phyloP scores from a whole-genome alignment of 1,140 invertebrate genomes.

The Chymomyza costata region DNA sequence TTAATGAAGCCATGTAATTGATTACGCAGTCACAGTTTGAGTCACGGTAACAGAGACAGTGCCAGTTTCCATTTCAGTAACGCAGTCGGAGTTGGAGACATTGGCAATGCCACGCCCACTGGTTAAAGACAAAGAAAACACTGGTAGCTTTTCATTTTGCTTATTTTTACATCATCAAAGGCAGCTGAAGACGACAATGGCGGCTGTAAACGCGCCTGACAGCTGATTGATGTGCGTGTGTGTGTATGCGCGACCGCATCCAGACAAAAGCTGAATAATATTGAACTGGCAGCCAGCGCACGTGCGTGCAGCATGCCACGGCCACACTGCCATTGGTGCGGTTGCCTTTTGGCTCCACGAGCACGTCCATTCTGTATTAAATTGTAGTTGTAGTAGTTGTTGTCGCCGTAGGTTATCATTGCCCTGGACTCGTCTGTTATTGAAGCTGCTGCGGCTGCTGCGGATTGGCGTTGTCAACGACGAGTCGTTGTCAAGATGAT shows the following conservation, averaged over 20 bases:
- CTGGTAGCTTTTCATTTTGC: not conserved
- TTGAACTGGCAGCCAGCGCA: conserved; percentile 28
- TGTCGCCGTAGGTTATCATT: too few relatives aligned
- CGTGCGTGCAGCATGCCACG: conserved; percentile 36
- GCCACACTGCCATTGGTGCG: too few relatives aligned
- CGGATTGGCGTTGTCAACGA: conserved; percentile 50
- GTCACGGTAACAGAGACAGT: too few relatives aligned
- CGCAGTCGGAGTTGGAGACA: too few relatives aligned
- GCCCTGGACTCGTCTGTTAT: conserved; percentile 45
- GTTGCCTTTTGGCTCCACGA: too few relatives aligned
- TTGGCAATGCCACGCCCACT: conserved; percentile 28
- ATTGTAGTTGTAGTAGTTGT: too few relatives aligned
- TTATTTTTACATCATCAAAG: conserved; percentile 46
- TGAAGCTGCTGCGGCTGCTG: conserved; percentile 23
- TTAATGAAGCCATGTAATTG: conserved; percentile 69
- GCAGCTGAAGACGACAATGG: conserved; percentile 17
- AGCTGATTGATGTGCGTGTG: conserved; percentile 64
- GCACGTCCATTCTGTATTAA: too few relatives aligned
- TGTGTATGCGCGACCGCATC: conserved; percentile 4
- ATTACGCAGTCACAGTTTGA: conserved; percentile 60
- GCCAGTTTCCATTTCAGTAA: too few relatives aligned
- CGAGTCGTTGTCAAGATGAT: conserved; percentile 26
- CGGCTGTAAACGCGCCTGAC: conserved; percentile 12
- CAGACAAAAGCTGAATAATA: conserved; percentile 16
- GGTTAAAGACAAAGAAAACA: conserved; percentile 21